Percentiles rank a stretch among this genome's conserved stretches.
Conservation (phyloP, 2,113 vertebrate species). For the Gavialis gangeticus region DNA sequence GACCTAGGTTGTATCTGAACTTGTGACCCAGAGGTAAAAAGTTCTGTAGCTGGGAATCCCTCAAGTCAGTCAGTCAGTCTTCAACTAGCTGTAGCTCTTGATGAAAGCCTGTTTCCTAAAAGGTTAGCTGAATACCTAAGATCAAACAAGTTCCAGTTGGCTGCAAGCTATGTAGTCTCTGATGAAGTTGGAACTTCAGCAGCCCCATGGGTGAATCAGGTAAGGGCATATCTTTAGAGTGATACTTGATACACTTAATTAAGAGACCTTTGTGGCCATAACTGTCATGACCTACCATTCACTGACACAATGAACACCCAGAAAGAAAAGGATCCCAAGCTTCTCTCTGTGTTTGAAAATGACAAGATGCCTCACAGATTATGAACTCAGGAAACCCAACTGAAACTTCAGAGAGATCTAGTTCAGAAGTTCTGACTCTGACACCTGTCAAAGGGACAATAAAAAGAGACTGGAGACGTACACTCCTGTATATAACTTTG, state of each 20-base stretch:
- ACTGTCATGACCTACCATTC: background rate
- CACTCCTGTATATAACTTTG: background rate
- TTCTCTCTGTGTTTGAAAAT: background rate
- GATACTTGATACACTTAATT: background rate
- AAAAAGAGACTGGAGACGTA: background rate
- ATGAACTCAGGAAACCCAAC: background rate
- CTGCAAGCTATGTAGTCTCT: background rate
- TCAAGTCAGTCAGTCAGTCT: background rate
- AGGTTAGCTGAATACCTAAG: background rate
- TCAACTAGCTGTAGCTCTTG: background rate
- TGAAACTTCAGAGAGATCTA: background rate
- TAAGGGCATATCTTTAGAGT: background rate
- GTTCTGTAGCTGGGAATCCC: background rate
- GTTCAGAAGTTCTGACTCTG: background rate
- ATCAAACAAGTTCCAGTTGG: background rate
- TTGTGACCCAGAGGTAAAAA: background rate
- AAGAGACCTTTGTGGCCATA: background rate
- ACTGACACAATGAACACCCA: background rate
- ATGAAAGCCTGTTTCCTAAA: background rate
- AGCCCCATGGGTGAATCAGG: background rate
- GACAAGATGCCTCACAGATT: background rate
- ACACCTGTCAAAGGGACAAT: background rate
- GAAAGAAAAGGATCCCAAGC: background rate
- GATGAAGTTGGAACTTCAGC: background rate
- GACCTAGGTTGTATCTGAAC: background rate